Percentiles rank a stretch among this genome's conserved stretches.
Evolutionary conservation across 2,113 vertebrate genomes (phyloP).

Genomic region (Prochilodus magdalenae): DNA sequence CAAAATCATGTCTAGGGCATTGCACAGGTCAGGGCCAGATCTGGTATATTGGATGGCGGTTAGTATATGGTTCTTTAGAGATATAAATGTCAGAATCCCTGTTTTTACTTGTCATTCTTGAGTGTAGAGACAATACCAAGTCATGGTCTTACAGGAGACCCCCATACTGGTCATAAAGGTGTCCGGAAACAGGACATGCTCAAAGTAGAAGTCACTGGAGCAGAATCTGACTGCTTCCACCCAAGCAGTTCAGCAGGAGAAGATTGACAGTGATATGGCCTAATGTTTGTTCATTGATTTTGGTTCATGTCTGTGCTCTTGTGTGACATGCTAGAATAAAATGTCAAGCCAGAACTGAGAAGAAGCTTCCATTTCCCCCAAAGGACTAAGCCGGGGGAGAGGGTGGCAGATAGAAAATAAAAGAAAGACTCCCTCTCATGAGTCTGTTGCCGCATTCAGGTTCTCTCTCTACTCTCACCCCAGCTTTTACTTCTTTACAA

Average conservation of each 20-base stretch:
- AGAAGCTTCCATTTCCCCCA: not conserved
- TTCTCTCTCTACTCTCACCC: too few species aligned
- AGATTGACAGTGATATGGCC: not conserved
- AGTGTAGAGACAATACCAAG: not conserved
- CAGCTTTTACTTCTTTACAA: too few species aligned
- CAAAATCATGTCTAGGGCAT: too few species aligned
- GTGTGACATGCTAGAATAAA: not conserved
- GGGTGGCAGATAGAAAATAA: too few species aligned
- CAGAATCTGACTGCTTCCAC: not conserved
- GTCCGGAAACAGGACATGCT: not conserved
- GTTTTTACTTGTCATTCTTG: not conserved
- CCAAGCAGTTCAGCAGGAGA: not conserved
- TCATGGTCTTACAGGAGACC: too few species aligned
- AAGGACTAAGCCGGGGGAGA: not conserved
- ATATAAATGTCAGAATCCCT: too few species aligned
- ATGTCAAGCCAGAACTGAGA: not conserved
- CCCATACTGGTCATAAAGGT: not conserved
- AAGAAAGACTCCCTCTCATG: not conserved
- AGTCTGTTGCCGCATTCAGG: not conserved
- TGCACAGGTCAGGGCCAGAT: too few species aligned
- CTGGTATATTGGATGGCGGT: too few species aligned
- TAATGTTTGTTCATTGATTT: slow-evolving; percentile 1
- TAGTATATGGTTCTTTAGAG: too few species aligned
- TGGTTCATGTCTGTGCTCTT: not conserved
- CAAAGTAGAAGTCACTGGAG: not conserved